Base-by-base conservation (phyloP, 2,888 invertebrate genomes). In the Alcis repandata region DNA sequence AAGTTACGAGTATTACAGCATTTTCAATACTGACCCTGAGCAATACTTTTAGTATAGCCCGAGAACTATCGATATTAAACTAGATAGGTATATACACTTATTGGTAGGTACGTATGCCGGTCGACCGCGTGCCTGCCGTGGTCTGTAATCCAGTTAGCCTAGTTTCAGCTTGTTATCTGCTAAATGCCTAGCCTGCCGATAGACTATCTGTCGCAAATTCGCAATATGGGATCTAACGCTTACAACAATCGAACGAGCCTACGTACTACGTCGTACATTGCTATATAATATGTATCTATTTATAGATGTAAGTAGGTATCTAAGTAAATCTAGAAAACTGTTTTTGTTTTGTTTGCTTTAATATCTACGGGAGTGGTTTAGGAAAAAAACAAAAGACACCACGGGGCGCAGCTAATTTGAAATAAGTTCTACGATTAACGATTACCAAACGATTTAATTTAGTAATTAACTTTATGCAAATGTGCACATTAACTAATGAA, bases 91-190 rank as follows among this genome's bases (percentile, higher is more conserved):
- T 69, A 74, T 73, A 74, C 74, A 75, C 78, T 74, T 78, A 46
- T 59, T 49, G 36, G 43, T 36, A 13, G 2, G 10, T 22, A 43
- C 40, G 13, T 41, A 48, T 22, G 48, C 45, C 66, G 45, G 41
- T 46, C 51, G 49, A 53, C 40, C 71, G 76, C 77, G 69, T 73
- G 77, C 70, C 70, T 68, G 72, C 78, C 78, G 75, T 65, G 73
- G 66, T 74, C 77, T 65, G 71, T 89, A 89, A 89, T 89, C 87
- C 83, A 84, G 83, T 90, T 90, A 89, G 84, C 84, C 85, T 84
- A 86, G 80, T 88, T 88, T 82, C 74, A 84, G 82, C 78, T 77
- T 75, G 79, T 83, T 86, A 86, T 83, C 80, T 82, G 72, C 74
- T 73, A 74, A 75, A 75, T 56, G 56, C 59, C 60, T 67, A 57